Percentiles rank a stretch among this genome's conserved stretches.
These are phyloP conservation scores for Coecobrya sp. DNA, from an alignment of 2,888 invertebrate species.

Conservation along the genomic window DNA sequence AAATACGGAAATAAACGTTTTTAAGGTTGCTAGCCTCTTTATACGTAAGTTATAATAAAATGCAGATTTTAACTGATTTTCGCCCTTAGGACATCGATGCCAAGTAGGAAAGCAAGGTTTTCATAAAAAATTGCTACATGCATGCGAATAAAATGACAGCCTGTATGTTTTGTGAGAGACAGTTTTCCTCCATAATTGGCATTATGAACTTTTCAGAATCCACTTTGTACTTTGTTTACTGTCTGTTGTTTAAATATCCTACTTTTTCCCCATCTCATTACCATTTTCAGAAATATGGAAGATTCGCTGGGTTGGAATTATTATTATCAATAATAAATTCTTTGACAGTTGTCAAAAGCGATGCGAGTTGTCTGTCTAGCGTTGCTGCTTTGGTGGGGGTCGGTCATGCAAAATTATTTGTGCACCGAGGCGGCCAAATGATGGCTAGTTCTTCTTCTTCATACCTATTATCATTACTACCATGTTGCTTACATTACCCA, in stretches of 20 bases:
- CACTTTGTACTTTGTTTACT: not conserved
- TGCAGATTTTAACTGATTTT: constrained; percentile 41
- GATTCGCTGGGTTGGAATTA: constrained; percentile 3
- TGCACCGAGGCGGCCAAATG: not conserved
- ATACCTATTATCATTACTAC: constrained; percentile 15
- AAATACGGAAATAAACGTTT: constrained; percentile 39
- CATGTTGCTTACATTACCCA: not conserved
- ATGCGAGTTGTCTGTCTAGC: not conserved
- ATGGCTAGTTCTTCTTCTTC: not conserved
- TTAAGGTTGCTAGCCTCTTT: constrained; percentile 33
- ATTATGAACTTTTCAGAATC: constrained; percentile 21
- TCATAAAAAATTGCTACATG: not conserved
- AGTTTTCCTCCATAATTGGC: constrained; percentile 40
- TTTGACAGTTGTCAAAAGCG: constrained; percentile 50
- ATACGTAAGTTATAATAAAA: constrained; percentile 15
- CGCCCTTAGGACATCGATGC: constrained; percentile 43
- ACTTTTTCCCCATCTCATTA: constrained; percentile 6
- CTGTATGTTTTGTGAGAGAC: constrained; percentile 41
- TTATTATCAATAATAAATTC: constrained; percentile 39
- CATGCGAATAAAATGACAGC: constrained; percentile 35
- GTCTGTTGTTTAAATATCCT: not conserved
- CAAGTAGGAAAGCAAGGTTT: constrained; percentile 27
- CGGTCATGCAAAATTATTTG: constrained; percentile 25
- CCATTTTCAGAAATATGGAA: constrained; percentile 51
- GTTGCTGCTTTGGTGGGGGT: constrained; percentile 1